Percentiles rank a stretch among this genome's conserved stretches.
Evolutionary conservation across 2,888 invertebrate species (phyloP).

Genomic region (Stramonita haemastoma): DNA sequence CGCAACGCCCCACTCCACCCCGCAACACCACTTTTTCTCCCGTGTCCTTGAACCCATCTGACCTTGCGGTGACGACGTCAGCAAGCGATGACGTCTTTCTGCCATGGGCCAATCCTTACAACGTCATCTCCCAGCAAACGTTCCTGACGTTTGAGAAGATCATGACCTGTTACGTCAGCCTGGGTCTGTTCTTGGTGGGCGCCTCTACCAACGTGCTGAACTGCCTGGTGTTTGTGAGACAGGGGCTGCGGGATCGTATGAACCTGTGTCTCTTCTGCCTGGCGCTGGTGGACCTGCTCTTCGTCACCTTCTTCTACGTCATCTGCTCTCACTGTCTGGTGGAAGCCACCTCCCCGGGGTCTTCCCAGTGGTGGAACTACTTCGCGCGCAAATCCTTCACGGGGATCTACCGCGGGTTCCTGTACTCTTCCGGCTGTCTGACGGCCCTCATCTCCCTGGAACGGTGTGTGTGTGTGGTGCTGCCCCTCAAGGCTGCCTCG

Average conservation of each 20-base stretch:
- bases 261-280: conserved; percentile 36
- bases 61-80: background rate
- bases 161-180: background rate
- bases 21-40: background rate
- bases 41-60: background rate
- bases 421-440: conserved; percentile 29
- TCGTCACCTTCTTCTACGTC: conserved; percentile 18
- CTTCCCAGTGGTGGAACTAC: conserved; percentile 28
- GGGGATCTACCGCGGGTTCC: conserved; percentile 36
- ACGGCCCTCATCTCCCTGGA: conserved; percentile 34
- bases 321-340: conserved; percentile 20
- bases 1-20: background rate
- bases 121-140: conserved; percentile 6
- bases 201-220: conserved; percentile 25
- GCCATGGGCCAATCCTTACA: conserved; percentile 22
- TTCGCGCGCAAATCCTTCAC: conserved; percentile 24
- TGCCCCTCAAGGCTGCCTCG: conserved; percentile 24
- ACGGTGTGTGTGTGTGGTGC: conserved; percentile 34
- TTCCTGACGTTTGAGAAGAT: conserved; percentile 14
- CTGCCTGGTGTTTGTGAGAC: conserved; percentile 29
- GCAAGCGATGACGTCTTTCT: background rate
- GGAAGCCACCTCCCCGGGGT: conserved; percentile 47
- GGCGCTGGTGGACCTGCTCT: conserved; percentile 24
- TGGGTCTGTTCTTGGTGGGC: conserved; percentile 9
- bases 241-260: conserved; percentile 37